phyloP scores from a whole-genome alignment of 1,140 invertebrate genomes.

The Lucilia cuprina region DNA sequence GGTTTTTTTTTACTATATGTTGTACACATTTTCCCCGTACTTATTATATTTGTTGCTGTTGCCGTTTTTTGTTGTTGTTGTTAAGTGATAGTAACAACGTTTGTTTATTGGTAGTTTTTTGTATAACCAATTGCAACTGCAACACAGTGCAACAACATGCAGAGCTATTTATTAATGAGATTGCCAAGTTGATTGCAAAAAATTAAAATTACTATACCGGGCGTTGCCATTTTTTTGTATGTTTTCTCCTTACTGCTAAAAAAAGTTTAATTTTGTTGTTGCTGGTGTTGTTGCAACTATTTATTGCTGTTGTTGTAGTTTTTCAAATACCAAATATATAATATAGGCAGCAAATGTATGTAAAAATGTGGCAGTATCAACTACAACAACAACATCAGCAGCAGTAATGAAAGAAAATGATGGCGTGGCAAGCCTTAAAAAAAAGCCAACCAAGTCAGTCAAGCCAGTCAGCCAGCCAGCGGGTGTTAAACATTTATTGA shows the following conservation, averaged over 20 bases:
- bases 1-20: neutral
- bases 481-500: conserved; percentile 60
- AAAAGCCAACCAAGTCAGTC: neutral
- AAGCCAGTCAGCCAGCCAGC: conserved; percentile 46
- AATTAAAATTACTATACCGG: conserved; percentile 9
- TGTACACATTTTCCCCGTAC: neutral
- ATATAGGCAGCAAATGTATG: neutral
- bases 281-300: neutral
- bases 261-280: neutral
- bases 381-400: neutral
- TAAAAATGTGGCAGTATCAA: neutral
- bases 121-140: conserved; percentile 29
- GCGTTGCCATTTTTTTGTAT: conserved; percentile 13
- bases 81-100: conserved; percentile 18
- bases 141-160: conserved; percentile 45
- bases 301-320: conserved; percentile 37
- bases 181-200: conserved; percentile 57
- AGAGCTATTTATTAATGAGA: conserved; percentile 62
- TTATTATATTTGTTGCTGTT: neutral
- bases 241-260: conserved; percentile 39
- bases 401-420: neutral
- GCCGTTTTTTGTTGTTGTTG: conserved; percentile 15
- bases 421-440: conserved; percentile 1
- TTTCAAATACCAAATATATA: neutral
- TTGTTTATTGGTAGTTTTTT: conserved; percentile 30